Evolutionary conservation across 2,797 vertebrate species (phyloP), one percentile per base, ranked within the genome.

Genomic region (Pangasius krempfi): DNA sequence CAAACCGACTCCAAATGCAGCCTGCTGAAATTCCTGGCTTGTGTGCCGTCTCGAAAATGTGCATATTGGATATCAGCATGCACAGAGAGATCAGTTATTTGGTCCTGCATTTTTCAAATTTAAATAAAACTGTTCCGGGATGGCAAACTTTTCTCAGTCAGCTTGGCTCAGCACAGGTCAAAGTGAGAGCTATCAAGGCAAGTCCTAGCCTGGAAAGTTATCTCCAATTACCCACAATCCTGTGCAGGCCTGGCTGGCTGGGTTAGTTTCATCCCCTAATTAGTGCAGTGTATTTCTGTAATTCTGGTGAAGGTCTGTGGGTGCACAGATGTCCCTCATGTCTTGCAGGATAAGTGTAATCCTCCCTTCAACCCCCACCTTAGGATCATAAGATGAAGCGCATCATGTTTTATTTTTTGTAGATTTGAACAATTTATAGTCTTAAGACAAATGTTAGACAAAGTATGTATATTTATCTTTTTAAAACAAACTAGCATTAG

Each of bases 341-440:
- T 96, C 95, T 95, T 94, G 94, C 90, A 89, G 95, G 96, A 96
- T 96, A 96, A 96, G 81, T 93, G 92, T 96, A 96, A 96, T 96
- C 95, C 93, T 96, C 95, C 93, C 84, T 88, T 56, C 93, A 12
- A 37, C 92, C 93, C 94, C 92, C 60, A 81, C 91, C 91, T 47
- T 16, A 84, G 14, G 27, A 33, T 30, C 62, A 81, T 33, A 86
- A 75, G 5, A 73, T 27, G 37, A 18, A 86, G 91, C 40, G 76
- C 83, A 70, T 20, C 30, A 88, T 68, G 44, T 60, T n/a, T 50
- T n/a, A 60, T 37, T 33, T 64, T 66, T 10, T 64, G 18, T 54
- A 22, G 14, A 84, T 37, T 33, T 40, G 6, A 54, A 85, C n/a
- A 68, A 18, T 52, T 75, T 50, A 14, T 50, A 62, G 14, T 20